Evolutionary conservation across 2,113 vertebrate genomes (phyloP), one percentile per base, ranked within the genome.

Genomic region (Herpetotheres cachinnans): DNA sequence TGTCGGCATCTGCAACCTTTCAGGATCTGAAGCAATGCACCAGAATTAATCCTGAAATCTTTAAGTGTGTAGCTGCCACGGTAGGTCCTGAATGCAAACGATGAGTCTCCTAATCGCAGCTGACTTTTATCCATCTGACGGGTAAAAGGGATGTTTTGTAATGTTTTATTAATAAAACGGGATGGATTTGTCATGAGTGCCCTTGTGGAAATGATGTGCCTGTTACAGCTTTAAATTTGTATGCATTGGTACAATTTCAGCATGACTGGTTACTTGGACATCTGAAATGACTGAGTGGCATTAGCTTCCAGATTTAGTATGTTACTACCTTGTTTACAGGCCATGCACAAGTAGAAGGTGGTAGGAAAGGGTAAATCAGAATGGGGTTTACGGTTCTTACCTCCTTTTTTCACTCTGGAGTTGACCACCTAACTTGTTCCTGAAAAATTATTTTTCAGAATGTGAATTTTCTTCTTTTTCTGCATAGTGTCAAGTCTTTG

Each of bases 81-180:
- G 63, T 24, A 71, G 70, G 65, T 71, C 70, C 71, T 56, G 63
- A 81, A 16, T 29, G 55, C 71, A 61, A 56, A 49, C 2, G 2
- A 59, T 34, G 62, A 80, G 36, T 70, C 71, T 88, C 40, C 32
- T 80, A 73, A 69, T 90, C 93, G 80, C 46, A 29, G 29, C 58
- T 62, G 82, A 69, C 72, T 91, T 86, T 62, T 36, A 44, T 70
- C 50, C 82, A 11, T 29, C 25, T 73, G 86, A 61, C 54, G 46
- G 71, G 73, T 83, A 54, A 80, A 92, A 86, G 49, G 40, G 30
- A 11, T 66, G 42, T 81, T 95, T 89, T 89, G 62, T 49, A 26
- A 92, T 70, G 27, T 86, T 95, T 92, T 90, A 52, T 46, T 78
- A 94, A 91, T 77, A 83, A 97, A 92, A 56, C 10, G 54, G 25